These are phyloP conservation scores for Ariopsis seemanni DNA, from an alignment of 2,113 vertebrate genomes.

Conservation along the genomic window DNA sequence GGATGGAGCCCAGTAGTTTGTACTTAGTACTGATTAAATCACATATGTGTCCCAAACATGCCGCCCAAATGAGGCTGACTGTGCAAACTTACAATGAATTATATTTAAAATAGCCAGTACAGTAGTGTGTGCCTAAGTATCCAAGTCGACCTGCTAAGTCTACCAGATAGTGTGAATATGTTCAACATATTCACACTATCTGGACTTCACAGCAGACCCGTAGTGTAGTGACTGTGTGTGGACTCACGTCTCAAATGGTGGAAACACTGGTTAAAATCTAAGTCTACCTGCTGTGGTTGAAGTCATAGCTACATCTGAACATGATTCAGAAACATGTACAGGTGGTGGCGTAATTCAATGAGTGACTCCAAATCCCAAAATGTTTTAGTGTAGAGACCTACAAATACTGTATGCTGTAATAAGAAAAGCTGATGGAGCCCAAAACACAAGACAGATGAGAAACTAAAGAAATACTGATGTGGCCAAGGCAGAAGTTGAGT, in stretches of 20 bases:
- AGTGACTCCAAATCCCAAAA: background rate
- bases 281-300: background rate
- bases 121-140: background rate
- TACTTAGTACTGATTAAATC: slow-evolving; percentile 2
- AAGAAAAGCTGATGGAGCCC: background rate
- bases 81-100: background rate
- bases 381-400: background rate
- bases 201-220: background rate
- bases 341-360: background rate
- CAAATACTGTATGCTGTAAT: background rate
- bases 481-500: background rate
- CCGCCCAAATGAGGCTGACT: background rate
- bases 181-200: background rate
- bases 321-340: background rate
- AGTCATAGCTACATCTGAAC: background rate
- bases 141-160: too few species aligned
- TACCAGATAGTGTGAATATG: too few species aligned
- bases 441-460: background rate
- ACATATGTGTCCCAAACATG: background rate
- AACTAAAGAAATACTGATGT: background rate
- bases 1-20: background rate
- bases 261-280: background rate
- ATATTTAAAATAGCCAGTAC: background rate
- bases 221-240: background rate
- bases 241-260: background rate